These are phyloP conservation scores for Anoncus sp. DNA, from an alignment of 2,888 invertebrate species.

Conservation along the genomic window DNA sequence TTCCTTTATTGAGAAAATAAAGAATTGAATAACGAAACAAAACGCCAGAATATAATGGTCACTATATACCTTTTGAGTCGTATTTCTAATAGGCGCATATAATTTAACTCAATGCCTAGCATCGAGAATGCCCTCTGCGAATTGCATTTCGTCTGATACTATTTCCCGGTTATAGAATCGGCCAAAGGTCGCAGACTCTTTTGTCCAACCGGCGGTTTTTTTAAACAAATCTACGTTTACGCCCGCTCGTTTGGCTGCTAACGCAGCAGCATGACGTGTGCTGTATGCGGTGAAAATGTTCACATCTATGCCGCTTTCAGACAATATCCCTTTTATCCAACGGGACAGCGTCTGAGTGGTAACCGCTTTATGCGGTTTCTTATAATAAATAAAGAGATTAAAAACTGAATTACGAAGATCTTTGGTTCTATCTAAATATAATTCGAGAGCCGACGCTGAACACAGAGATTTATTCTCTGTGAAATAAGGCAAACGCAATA, in stretches of 20 bases:
- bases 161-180: constrained; percentile 38
- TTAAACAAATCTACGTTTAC: constrained; percentile 48
- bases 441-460: constrained; percentile 31
- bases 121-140: constrained; percentile 18
- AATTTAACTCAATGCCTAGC: constrained; percentile 9
- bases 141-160: constrained; percentile 1
- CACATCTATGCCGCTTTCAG: constrained; percentile 25
- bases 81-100: no score
- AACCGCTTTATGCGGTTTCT: constrained; percentile 54
- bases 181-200: constrained; percentile 46
- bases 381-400: constrained; percentile 50
- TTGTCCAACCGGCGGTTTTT: constrained; percentile 51
- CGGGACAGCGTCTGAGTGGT: constrained; percentile 48
- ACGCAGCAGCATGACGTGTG: constrained; percentile 62
- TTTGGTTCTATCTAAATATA: constrained; percentile 51
- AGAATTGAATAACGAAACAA: no score
- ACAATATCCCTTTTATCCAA: constrained; percentile 55
- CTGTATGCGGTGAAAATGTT: constrained; percentile 52
- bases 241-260: constrained; percentile 51
- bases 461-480: constrained; percentile 43
- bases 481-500: constrained; percentile 53
- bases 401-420: constrained; percentile 9
- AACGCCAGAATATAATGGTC: no score
- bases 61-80: no score
- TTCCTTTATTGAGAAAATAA: no score